phyloP scores from a whole-genome alignment of 2,888 invertebrate genomes.

The Rosalia funebris region DNA sequence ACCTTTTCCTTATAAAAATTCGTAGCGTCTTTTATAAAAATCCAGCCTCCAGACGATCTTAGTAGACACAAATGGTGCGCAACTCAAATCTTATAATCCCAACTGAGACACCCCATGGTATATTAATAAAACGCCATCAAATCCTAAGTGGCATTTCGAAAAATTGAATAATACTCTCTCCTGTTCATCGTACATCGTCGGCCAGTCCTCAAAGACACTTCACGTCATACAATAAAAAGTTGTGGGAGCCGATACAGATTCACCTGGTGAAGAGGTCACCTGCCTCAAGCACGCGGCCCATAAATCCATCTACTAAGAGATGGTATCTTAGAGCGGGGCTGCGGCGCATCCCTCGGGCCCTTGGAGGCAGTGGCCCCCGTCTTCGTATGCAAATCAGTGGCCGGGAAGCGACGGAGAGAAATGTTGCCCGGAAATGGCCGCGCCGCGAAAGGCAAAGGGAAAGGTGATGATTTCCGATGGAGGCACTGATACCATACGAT shows the following conservation, averaged over 20 bases:
- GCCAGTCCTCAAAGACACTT: slow-evolving; percentile 27
- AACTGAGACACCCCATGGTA: too few species aligned
- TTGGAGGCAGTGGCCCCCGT: slow-evolving; percentile 4
- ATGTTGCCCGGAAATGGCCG: slow-evolving; percentile 15
- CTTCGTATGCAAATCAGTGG: slow-evolving; percentile 24
- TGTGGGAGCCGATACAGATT: slow-evolving; percentile 40
- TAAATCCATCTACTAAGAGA: slow-evolving; percentile 54
- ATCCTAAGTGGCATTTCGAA: too few species aligned
- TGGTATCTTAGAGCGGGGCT: slow-evolving; percentile 45
- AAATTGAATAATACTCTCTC: too few species aligned
- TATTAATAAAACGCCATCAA: too few species aligned
- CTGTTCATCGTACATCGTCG: slow-evolving; percentile 13
- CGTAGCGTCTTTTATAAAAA: too few species aligned
- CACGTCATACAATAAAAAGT: slow-evolving; percentile 36
- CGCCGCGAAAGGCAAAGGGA: background rate
- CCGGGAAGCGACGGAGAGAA: slow-evolving; percentile 10
- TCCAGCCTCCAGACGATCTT: too few species aligned
- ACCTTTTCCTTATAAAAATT: too few species aligned
- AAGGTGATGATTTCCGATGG: slow-evolving; percentile 9
- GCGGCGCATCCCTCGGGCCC: slow-evolving; percentile 11
- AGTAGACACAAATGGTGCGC: too few species aligned
- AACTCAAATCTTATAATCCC: too few species aligned
- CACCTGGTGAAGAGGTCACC: slow-evolving; percentile 53
- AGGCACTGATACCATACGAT: too few species aligned
- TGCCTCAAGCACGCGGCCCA: slow-evolving; percentile 59